Conservation (phyloP, 92 coral and sea anemone species). For the Epizoanthus rinbou region DNA sequence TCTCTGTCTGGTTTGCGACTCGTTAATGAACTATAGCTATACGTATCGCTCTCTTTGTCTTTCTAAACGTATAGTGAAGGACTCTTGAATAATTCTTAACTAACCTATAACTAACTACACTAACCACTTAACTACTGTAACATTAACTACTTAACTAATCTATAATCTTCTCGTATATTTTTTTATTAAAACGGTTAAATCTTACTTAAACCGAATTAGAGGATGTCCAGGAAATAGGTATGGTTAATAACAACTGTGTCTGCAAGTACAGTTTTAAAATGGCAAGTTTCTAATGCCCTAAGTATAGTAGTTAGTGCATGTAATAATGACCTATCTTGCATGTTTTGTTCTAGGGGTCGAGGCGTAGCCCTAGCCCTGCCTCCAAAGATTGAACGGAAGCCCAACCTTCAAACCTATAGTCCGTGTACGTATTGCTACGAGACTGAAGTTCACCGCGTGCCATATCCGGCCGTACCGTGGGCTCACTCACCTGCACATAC, state of each 20-base stretch:
- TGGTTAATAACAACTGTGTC: too few species aligned
- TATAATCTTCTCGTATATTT: too few species aligned
- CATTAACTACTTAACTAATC: too few species aligned
- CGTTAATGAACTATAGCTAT: too few species aligned
- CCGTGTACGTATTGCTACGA: constrained; percentile 49
- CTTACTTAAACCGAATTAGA: too few species aligned
- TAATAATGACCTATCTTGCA: constrained; percentile 23
- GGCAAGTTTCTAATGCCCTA: not conserved
- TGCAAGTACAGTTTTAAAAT: not conserved
- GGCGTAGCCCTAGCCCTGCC: constrained; percentile 46
- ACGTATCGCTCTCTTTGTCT: too few species aligned
- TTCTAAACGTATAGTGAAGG: too few species aligned
- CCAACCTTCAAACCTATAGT: not conserved
- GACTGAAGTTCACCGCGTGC: constrained; percentile 37
- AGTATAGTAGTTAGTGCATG: not conserved
- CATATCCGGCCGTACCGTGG: constrained; percentile 32
- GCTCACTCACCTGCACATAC: constrained; percentile 42
- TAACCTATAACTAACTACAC: too few species aligned
- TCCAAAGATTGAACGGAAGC: constrained; percentile 31
- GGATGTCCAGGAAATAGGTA: too few species aligned
- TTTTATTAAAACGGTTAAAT: too few species aligned
- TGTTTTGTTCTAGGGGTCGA: constrained; percentile 42
- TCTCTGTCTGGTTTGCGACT: not conserved
- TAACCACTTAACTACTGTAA: too few species aligned
- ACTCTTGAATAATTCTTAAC: too few species aligned